A percentile compares a stretch with the other conserved stretches of the same genome.
These are phyloP conservation scores for Drosophila rellima DNA, from an alignment of 2,888 invertebrate genomes.

Conservation along the genomic window DNA sequence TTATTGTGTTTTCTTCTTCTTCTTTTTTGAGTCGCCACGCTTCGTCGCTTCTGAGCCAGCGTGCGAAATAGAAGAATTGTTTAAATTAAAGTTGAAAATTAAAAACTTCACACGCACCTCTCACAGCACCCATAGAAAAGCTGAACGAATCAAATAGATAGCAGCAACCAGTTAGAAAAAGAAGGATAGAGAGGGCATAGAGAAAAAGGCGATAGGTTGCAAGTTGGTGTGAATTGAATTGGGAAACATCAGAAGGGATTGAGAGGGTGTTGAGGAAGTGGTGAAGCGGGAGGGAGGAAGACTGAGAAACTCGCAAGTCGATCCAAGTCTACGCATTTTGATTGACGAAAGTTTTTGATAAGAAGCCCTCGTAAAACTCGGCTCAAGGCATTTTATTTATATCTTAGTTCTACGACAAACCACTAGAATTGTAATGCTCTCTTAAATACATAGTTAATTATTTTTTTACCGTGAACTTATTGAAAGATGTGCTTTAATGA, in stretches of 20 bases:
- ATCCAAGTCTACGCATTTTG: constrained; percentile 53
- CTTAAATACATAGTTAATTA: constrained; percentile 18
- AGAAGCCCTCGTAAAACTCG: constrained; percentile 55
- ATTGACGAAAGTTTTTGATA: constrained; percentile 71
- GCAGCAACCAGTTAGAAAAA: background rate
- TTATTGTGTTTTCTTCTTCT: constrained; percentile 2
- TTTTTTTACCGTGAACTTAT: constrained; percentile 2
- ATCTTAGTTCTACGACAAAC: constrained; percentile 3
- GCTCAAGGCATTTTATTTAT: constrained; percentile 30
- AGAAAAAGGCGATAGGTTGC: constrained; percentile 4
- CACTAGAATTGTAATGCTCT: constrained; percentile 9
- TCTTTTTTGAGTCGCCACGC: constrained; percentile 57
- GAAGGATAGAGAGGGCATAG: constrained; percentile 6
- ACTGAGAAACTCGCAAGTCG: constrained; percentile 52
- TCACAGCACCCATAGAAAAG: constrained; percentile 27
- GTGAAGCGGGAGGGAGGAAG: no score
- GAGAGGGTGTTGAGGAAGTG: background rate
- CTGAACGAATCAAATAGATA: constrained; percentile 32
- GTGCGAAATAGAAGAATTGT: constrained; percentile 73
- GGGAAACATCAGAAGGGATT: background rate
- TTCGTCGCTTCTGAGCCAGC: constrained; percentile 67
- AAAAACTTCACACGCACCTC: constrained; percentile 76
- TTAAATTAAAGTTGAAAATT: constrained; percentile 79
- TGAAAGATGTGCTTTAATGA: background rate
- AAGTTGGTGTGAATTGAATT: constrained; percentile 23